Percentiles rank a stretch among this genome's conserved stretches.
These are phyloP conservation scores for Micromussa lordhowensis DNA, from an alignment of 92 coral and sea anemone genomes.

Conservation along the genomic window DNA sequence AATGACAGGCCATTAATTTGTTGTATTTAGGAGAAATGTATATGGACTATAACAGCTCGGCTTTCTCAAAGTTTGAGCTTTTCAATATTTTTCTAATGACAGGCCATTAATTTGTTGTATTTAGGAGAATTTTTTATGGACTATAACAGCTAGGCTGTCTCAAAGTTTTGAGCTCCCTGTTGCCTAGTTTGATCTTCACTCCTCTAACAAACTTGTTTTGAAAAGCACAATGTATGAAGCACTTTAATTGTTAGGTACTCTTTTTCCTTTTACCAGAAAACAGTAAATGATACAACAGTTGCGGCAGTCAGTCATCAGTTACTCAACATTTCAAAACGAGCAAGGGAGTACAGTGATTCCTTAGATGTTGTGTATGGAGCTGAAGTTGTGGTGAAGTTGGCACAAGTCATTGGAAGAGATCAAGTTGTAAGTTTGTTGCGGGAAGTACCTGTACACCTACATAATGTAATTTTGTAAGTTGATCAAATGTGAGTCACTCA, in stretches of 20 bases:
- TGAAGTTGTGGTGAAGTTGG: constrained; percentile 56
- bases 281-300: constrained; percentile 63
- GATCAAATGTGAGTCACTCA: no score
- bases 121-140: no score
- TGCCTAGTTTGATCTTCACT: no score
- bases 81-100: no score
- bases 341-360: constrained; percentile 50
- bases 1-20: no score
- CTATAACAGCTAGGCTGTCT: no score
- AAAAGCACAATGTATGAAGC: neutral
- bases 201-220: neutral
- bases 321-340: constrained; percentile 67
- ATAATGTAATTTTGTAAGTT: no score
- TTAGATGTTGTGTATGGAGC: constrained; percentile 78
- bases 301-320: constrained; percentile 47
- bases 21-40: no score
- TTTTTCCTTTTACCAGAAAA: constrained; percentile 39
- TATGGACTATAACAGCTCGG: no score
- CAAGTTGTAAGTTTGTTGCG: constrained; percentile 39
- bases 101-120: no score
- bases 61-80: no score
- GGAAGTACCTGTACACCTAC: neutral
- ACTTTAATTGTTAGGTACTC: neutral
- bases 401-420: constrained; percentile 38
- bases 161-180: no score